Base-by-base conservation (phyloP, 2,888 invertebrate species). In the Mesoligia furuncula region DNA sequence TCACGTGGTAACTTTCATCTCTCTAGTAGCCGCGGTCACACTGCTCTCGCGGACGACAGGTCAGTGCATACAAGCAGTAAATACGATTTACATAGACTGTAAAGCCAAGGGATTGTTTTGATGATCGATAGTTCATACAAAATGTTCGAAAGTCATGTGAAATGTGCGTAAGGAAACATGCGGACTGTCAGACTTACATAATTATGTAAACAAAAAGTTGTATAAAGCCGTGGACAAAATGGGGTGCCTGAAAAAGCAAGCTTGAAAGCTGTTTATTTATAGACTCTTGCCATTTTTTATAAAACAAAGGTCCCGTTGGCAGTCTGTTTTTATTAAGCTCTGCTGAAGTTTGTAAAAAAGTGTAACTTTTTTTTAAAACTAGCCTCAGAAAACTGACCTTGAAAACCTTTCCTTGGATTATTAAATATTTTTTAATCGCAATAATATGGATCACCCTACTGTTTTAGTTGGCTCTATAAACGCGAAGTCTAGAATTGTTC, bases 1-100 rank as follows among this genome's bases (percentile, higher is more conserved):
- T 97, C 96, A 97, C 97, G 97, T 97, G 97, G 97, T 97, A 96
- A 96, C 95, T 97, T 95, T 96, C 95, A 97, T 95, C 96, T 96
- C 96, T 93, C 92, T 95, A 92, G 93, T 95, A 95, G 95, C 96
- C 95, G 95, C 97, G 94, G 94, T 93, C 96, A 97, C 96, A 95
- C 96, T 97, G 96, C 95, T 95, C 95, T 95, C 96, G 95, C 94
- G 96, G 95, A 96, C 96, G 95, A 96, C 95, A 95, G 97, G 97
- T 97, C 77, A 84, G 85, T 78, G 45, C 15, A 6, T 6, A 51
- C 13, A 24, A n/a, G 1, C 17, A 48, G 4, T 31, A 27, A 57
- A 51, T 24, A 65, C 9, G 1, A 48, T 31, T 24, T 42, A 24
- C 20, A 64, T 61, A 59, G 6, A 20, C 17, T 75, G 39, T 39